Evolutionary conservation across 1,140 invertebrate species (phyloP).

Genomic region (Drosophila truncata): DNA sequence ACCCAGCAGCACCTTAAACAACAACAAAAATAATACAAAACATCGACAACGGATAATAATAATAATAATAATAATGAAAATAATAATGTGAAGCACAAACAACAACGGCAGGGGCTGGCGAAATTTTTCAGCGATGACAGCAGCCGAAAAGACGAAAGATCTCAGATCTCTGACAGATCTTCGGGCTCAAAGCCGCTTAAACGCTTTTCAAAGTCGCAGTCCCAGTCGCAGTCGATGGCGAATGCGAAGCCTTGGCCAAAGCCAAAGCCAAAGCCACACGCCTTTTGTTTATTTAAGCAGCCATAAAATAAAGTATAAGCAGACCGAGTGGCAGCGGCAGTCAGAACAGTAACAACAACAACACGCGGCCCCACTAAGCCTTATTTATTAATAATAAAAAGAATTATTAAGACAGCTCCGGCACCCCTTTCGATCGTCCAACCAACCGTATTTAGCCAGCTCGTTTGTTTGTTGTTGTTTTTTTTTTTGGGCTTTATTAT

Average conservation of each 20-base stretch:
- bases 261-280: constrained; percentile 77
- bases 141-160: constrained; percentile 55
- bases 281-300: constrained; percentile 78
- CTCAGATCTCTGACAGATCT: constrained; percentile 50
- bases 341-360: constrained; percentile 52
- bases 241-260: constrained; percentile 40
- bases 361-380: constrained; percentile 55
- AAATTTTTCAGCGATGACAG: constrained; percentile 83
- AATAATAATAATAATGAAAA: constrained; percentile 67
- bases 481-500: constrained; percentile 56
- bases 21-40: constrained; percentile 40
- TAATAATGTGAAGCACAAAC: constrained; percentile 54
- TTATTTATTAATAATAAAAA: constrained; percentile 82
- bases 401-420: constrained; percentile 61
- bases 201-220: constrained; percentile 73
- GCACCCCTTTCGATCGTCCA: constrained; percentile 15
- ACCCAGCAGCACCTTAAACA: constrained; percentile 67
- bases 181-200: constrained; percentile 72
- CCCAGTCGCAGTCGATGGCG: constrained; percentile 55
- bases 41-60: constrained; percentile 44
- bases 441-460: constrained; percentile 37
- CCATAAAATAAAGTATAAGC: constrained; percentile 75
- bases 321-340: constrained; percentile 66
- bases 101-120: constrained; percentile 62
- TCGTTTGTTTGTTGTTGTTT: constrained; percentile 68